Percentiles rank a stretch among this genome's conserved stretches.
Conservation (phyloP, 2,113 vertebrate species). For the Chaenocephalus aceratus region DNA sequence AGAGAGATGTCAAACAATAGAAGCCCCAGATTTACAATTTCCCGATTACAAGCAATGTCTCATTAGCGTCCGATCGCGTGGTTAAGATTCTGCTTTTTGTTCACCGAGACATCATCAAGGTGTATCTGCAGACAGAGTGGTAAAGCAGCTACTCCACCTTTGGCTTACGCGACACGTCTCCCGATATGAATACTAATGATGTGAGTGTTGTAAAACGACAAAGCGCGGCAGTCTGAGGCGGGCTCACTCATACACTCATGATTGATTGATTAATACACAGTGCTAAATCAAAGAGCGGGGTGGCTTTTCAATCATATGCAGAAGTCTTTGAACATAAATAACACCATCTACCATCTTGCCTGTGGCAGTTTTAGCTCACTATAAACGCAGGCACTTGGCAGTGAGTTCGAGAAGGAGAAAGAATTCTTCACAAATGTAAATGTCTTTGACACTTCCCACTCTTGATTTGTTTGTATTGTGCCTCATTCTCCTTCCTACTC, state of each 20-base stretch:
- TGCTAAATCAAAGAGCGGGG: constrained; percentile 59
- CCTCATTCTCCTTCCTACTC: constrained; percentile 57
- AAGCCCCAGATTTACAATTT: constrained; percentile 18
- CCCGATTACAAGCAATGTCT: constrained; percentile 31
- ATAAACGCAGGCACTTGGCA: constrained; percentile 58
- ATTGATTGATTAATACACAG: constrained; percentile 68
- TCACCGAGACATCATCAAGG: constrained; percentile 6
- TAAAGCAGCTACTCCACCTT: constrained; percentile 2
- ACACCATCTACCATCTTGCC: constrained; percentile 48
- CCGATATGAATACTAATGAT: constrained; percentile 18
- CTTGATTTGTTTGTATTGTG: constrained; percentile 71
- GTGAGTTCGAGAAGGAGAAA: constrained; percentile 28
- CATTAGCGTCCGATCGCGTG: constrained; percentile 33
- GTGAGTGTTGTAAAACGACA: constrained; percentile 15
- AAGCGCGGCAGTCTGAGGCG: constrained; percentile 21
- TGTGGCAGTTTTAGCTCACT: constrained; percentile 46
- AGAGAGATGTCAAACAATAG: constrained; percentile 43
- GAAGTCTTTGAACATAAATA: constrained; percentile 73
- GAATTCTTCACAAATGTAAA: constrained; percentile 63
- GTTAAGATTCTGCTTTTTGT: neutral
- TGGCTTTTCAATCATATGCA: constrained; percentile 65
- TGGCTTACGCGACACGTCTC: constrained; percentile 1
- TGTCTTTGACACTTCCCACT: constrained; percentile 73
- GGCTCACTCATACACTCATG: constrained; percentile 38
- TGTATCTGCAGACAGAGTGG: constrained; percentile 4